Base-by-base conservation (phyloP, 2,113 vertebrate species). In the Antechinus stuartii region DNA sequence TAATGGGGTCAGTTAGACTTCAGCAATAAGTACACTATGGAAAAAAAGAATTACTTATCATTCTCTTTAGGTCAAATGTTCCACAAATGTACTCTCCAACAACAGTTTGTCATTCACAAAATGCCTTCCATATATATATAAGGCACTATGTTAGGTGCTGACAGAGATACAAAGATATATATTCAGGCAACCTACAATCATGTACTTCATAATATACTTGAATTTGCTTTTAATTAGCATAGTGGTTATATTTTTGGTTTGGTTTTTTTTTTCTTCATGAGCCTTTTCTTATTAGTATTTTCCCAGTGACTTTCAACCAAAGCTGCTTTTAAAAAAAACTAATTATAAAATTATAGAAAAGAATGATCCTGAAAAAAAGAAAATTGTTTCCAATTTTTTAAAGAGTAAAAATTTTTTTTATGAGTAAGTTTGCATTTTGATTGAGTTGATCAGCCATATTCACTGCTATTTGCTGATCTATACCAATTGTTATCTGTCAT, bases 291-390 rank as follows among this genome's bases (percentile, higher is more conserved):
- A 7, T 47, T 52, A 53, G 53, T 19, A 91, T 54, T 53, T 91
- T 26, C 30, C 52, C 19, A 35, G 6, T 49, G 27, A 42, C 42
- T 89, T 55, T 10, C 2, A 9, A 30, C 6, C 42, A 1, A 68
- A 6, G n/a, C 0, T 30, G 0, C 89, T 0, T 30, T 57, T 26
- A n/a, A 0, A 47, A 47, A 47, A 47, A 47, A 42, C 42, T 52
- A 30, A 92, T 90, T 84, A 90, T 68, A 52, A 26, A 89, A 54
- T 89, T 53, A 46, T 89, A 89, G 56, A 91, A 53, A 26, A 12
- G 89, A 22, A 0, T 46, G 10, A 19, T 30, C 90, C 91, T 57
- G 12, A 91, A 92, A 91, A 91, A 91, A 68, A 49, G 7, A 1
- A 46, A 35, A 52, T 57, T 35, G 23, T 91, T 91, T 8, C 1